Evolutionary conservation across 2,888 invertebrate genomes (phyloP).

Genomic region (Leuctra nigra): DNA sequence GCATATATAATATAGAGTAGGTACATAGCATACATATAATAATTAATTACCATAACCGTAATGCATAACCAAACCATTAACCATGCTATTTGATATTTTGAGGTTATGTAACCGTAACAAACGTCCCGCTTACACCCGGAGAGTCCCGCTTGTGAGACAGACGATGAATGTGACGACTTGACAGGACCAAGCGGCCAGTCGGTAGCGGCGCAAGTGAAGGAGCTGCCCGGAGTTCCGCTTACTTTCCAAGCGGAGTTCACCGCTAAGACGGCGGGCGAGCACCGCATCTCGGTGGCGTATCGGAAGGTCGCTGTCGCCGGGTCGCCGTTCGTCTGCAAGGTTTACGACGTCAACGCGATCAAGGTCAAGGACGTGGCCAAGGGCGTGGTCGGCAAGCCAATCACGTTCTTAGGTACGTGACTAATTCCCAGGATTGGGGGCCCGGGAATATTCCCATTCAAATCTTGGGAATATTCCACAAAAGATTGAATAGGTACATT

Average conservation of each 20-base stretch:
- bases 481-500: too few species aligned
- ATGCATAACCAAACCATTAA: too few species aligned
- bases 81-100: too few species aligned
- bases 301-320: conserved; percentile 72
- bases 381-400: conserved; percentile 83
- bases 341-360: conserved; percentile 90
- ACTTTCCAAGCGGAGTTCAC: conserved; percentile 87
- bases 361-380: conserved; percentile 86
- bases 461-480: too few species aligned
- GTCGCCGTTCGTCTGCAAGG: conserved; percentile 91
- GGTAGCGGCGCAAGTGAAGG: conserved; percentile 81
- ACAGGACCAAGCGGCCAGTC: conserved; percentile 88
- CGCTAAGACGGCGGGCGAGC: conserved; percentile 85
- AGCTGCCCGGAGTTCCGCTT: conserved; percentile 72
- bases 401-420: conserved; percentile 74
- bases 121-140: too few species aligned
- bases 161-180: not conserved
- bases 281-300: conserved; percentile 81
- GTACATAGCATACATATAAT: too few species aligned
- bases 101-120: too few species aligned
- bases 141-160: too few species aligned
- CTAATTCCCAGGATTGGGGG: too few species aligned
- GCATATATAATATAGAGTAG: too few species aligned
- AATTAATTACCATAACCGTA: too few species aligned
- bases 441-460: too few species aligned